Evolutionary conservation across 1,140 invertebrate genomes (phyloP), one percentile per base, ranked within the genome.

Genomic region (Drosophila fuyamai): DNA sequence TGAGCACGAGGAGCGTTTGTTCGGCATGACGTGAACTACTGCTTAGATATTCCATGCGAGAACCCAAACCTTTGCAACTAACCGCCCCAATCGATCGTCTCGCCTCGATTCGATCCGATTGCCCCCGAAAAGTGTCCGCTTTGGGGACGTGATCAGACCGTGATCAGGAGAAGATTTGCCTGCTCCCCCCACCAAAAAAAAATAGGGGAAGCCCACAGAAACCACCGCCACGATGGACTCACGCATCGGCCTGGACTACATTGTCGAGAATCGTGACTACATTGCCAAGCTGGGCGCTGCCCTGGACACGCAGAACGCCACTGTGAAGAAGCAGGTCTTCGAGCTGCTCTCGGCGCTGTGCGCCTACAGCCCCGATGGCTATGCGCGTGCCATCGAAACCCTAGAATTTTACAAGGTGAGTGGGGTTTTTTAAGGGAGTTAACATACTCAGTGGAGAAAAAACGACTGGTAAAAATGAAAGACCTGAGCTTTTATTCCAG

Each of bases 191-290:
- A n/a, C n/a, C n/a, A 32, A 10, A 50, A 41, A 65, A 68, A 18
- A 38, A 58, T 47, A 47, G 23, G 4, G 57, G 50, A 57, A 67
- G 16, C 38, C 18, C 36, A 44, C n/a, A 8, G 3, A 43, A 8
- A 9, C n/a, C n/a, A 9, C 29, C 48, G n/a, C 23, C 67, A 71
- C 44, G 35, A 97, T 97, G 96, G 96, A 97, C 94, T 97, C 97
- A 78, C 95, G 96, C 81, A 96, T 97, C 91, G 97, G 97, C 82
- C 94, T 98, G 92, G 97, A 98, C 94, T 98, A 97, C 93, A 98
- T 98, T 92, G 96, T 98, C 58, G 97, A 98, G 92, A 97, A 98
- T 93, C 96, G 96, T 71, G 97, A 98, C 93, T 98, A 98, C 93
- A 97, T 97, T 76, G 94, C 95, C 56, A 98, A 98, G 93, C 95